phyloP scores from a whole-genome alignment of 1,140 invertebrate genomes.

The Delia radicum region DNA sequence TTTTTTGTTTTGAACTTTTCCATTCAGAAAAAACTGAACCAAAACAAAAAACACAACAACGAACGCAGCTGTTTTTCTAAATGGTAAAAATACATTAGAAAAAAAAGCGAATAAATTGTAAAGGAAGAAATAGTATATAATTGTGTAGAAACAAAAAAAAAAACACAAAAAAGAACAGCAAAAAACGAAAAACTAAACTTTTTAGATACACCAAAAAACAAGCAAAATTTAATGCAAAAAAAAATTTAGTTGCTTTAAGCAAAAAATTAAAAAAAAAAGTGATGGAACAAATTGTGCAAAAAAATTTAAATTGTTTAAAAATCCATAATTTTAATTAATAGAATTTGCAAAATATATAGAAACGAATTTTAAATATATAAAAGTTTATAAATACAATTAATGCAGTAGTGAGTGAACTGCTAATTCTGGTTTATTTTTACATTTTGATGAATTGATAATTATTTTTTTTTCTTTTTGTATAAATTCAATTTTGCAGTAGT shows the following conservation, averaged over 20 bases:
- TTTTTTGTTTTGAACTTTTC: conserved; percentile 54
- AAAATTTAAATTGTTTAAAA: background rate
- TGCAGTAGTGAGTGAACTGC: no score
- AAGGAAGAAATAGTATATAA: background rate
- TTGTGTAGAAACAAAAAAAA: background rate
- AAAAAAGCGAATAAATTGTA: background rate
- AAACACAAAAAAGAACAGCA: background rate
- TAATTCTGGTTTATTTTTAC: background rate
- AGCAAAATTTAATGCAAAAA: background rate
- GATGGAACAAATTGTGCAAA: background rate
- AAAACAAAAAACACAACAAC: conserved; percentile 20
- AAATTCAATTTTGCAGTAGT: conserved; percentile 1
- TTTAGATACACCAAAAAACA: conserved; percentile 16
- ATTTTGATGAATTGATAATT: conserved; percentile 17
- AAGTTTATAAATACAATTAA: background rate
- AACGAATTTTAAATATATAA: background rate
- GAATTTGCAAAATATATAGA: background rate
- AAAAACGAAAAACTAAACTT: background rate
- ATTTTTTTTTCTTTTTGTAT: no score
- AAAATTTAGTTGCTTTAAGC: background rate
- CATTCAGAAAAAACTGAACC: conserved; percentile 49
- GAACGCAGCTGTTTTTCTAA: conserved; percentile 21
- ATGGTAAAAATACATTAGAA: conserved; percentile 20
- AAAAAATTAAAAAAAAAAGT: background rate
- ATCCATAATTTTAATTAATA: background rate